Evolutionary conservation across 2,113 vertebrate species (phyloP), one percentile per base, ranked within the genome.

Genomic region (Sialia sialis): DNA sequence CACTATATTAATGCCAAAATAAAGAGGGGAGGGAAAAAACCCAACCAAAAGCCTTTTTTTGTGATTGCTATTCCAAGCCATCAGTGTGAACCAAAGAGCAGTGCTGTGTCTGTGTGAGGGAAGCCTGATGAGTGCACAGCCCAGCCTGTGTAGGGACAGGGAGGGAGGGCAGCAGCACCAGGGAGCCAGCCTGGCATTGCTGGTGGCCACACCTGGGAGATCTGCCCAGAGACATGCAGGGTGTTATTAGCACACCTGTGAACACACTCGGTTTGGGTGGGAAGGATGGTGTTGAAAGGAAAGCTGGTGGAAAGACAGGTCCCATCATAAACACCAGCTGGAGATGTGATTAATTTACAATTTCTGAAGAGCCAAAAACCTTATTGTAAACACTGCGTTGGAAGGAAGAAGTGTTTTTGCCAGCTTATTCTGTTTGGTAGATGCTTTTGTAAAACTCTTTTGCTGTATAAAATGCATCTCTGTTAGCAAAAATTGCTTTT

Each of bases 401-500:
- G 64, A 92, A 91, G 66, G 36, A 62, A 87, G 32, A 83, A 39
- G 15, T 58, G 27, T 4, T 84, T 93, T 90, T 83, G 56, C 29
- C 82, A 76, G 34, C 14, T 93, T 91, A 43, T 55, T 87, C 63
- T 46, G n/a, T 72, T 72, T 77, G 88, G n/a, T 48, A 81, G 75
- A 83, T 51, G 39, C 9, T 72, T 87, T 87, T 76, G 16, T 29
- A 64, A 88, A 87, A 76, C 7, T 1, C 8, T 79, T 83, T 85
- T 80, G 34, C 66, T 89, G 29, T 46, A 69, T 19, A 75, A 96
- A 93, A 82, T 64, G n/a, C 29, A 68, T 13, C 38, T 44, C 56
- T 85, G 30, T 36, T 46, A 77, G 46, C 62, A 95, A 72, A 85
- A 67, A 30, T 11, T 68, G 79, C 29, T 88, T 79, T 86, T 92